Percentiles rank a stretch among this genome's conserved stretches.
Conservation (phyloP, 2,888 invertebrate species). For the Polyommatus iphigenia region DNA sequence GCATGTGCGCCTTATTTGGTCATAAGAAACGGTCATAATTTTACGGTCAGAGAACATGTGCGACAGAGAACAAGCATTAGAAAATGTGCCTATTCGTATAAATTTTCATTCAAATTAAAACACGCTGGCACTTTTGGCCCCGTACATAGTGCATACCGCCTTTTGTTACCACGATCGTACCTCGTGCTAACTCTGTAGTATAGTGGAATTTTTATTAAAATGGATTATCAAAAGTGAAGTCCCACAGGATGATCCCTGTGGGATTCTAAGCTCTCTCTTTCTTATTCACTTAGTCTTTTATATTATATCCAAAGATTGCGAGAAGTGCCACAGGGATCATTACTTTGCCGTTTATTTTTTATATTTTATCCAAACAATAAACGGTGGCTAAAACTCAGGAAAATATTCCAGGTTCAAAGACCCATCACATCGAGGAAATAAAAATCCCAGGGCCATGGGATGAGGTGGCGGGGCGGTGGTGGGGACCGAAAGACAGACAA, state of each 20-base stretch:
- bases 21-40: too few species aligned
- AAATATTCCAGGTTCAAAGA: not conserved
- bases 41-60: too few species aligned
- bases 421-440: constrained; percentile 5
- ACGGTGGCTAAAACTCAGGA: too few species aligned
- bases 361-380: too few species aligned
- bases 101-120: not conserved
- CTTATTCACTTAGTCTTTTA: too few species aligned
- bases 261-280: too few species aligned
- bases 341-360: too few species aligned
- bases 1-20: too few species aligned
- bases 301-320: too few species aligned
- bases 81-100: not conserved
- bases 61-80: too few species aligned
- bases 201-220: not conserved
- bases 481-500: constrained; percentile 85
- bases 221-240: not conserved
- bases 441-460: constrained; percentile 87
- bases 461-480: constrained; percentile 88
- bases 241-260: not conserved
- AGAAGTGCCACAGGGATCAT: too few species aligned
- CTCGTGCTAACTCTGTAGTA: not conserved
- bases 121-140: not conserved
- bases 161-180: not conserved
- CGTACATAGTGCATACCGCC: not conserved